Base-by-base conservation (phyloP, 1,140 invertebrate genomes). In the Augochlora pura region DNA sequence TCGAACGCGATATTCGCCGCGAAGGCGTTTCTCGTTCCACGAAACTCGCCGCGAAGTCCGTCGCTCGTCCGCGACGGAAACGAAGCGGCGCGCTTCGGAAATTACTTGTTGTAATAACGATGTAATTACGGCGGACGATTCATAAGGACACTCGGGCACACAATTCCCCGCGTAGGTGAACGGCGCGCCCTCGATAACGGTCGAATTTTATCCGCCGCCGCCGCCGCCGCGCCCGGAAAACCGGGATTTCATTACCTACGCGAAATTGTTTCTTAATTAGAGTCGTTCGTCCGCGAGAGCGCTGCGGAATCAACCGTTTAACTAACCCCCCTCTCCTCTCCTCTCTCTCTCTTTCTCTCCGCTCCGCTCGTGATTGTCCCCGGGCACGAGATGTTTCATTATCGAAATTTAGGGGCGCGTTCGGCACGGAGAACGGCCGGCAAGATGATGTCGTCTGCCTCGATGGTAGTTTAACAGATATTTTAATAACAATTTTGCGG, bases 81-180 rank as follows among this genome's bases (percentile, higher is more conserved):
- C 64, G 65, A 68, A 42, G 27, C 42, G 32, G 16, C 62, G 14
- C 42, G 62, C n/a, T 74, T 74, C 60, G 32, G 62, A 39, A 74
- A 70, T 77, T 77, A 77, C 54, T 70, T n/a, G 54, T 69, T 25
- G 66, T 27, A 52, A 70, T 18, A 39, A n/a, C 57, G 39, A 39
- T 42, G 75, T 69, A 77, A 77, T 77, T 77, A 77, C 67, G 67
- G 21, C 66, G 66, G 21, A 23, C 66, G 21, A 77, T 77, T 77
- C 75, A 70, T 70, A 77, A 77, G 57, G 27, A 77, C 38, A n/a
- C 12, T 6, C 63, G 21, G 49, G 54, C 21, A 38, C 21, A 38
- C 42, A 77, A 77, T 77, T 70, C 62, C 57, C 62, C 57, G 39
- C 66, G 12, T 62, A 39, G 74, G 10, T 49, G 49, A 39, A 16